Evolutionary conservation across 2,797 vertebrate genomes (phyloP).

Genomic region (Megaceryle alcyon): DNA sequence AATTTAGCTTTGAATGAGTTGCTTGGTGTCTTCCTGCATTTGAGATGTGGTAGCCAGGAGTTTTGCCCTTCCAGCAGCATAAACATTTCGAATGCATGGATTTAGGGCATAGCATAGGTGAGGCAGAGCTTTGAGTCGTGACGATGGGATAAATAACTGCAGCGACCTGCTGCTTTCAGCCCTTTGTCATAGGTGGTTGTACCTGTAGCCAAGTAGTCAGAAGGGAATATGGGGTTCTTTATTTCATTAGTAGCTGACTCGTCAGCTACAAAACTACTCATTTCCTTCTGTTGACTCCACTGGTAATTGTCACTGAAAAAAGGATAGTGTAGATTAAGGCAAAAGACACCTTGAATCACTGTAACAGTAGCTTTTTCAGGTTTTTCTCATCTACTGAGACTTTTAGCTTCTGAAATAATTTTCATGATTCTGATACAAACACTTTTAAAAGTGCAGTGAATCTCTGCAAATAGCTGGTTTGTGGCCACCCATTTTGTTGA

Average conservation of each 20-base stretch:
- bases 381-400: background rate
- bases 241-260: background rate
- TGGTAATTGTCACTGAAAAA: background rate
- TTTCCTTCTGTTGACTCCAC: background rate
- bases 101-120: background rate
- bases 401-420: background rate
- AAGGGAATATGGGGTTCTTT: background rate
- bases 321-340: background rate
- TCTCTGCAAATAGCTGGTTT: background rate
- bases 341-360: background rate
- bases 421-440: background rate
- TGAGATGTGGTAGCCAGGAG: background rate
- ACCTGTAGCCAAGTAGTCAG: background rate
- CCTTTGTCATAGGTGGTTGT: background rate
- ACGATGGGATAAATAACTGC: background rate
- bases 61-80: background rate
- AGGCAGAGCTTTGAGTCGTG: background rate
- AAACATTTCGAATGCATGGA: background rate
- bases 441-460: background rate
- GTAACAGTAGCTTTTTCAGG: background rate
- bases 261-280: background rate
- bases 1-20: background rate
- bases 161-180: background rate
- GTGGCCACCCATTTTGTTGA: background rate
- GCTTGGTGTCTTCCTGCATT: background rate